Percentiles rank a stretch among this genome's conserved stretches.
These are phyloP conservation scores for Agonum fuliginosum DNA, from an alignment of 2,888 invertebrate genomes.

Conservation along the genomic window DNA sequence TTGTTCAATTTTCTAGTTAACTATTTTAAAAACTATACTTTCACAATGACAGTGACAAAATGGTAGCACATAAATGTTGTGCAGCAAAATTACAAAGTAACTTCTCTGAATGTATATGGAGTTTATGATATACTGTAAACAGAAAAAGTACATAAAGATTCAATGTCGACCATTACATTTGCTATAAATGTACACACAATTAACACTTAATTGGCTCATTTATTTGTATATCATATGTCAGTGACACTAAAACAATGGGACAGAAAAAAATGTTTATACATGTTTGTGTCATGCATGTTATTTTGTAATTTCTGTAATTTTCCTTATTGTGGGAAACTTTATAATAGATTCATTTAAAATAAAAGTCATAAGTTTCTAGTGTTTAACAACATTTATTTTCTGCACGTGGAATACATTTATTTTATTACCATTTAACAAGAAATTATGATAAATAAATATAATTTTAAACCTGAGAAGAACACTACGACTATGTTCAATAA, in stretches of 20 bases:
- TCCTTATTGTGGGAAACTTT: background rate
- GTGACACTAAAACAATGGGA: slow-evolving; percentile 37
- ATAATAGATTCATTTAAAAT: background rate
- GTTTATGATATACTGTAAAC: slow-evolving; percentile 38
- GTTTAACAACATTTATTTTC: background rate
- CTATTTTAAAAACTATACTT: too few species aligned
- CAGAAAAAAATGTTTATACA: background rate
- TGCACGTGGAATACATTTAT: too few species aligned
- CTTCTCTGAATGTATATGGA: background rate
- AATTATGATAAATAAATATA: too few species aligned
- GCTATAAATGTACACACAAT: slow-evolving; percentile 54
- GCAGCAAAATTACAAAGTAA: background rate
- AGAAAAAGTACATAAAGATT: slow-evolving; percentile 51
- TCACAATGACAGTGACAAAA: background rate
- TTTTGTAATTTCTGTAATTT: background rate
- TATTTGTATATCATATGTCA: slow-evolving; percentile 43
- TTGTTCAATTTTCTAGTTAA: too few species aligned
- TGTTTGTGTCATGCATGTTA: background rate
- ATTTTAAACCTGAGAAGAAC: too few species aligned
- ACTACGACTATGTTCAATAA: too few species aligned
- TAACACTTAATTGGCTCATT: slow-evolving; percentile 53
- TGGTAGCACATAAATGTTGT: background rate
- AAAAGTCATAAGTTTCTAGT: background rate
- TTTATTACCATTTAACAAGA: too few species aligned
- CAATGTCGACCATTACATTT: slow-evolving; percentile 56